Percentiles rank a stretch among this genome's conserved stretches.
phyloP scores from a whole-genome alignment of 2,888 invertebrate species.

The Eulithis testata region DNA sequence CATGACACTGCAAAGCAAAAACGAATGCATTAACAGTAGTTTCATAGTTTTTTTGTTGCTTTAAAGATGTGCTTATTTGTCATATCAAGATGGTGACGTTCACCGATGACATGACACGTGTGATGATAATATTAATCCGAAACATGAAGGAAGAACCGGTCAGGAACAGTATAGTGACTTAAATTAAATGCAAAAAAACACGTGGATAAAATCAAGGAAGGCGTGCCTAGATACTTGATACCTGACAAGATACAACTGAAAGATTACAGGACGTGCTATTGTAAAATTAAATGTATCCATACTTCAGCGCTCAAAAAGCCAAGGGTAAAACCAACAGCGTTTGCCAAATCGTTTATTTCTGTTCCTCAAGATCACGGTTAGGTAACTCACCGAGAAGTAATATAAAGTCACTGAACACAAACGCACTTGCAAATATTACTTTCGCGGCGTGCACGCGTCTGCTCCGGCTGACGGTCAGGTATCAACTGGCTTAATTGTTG shows the following conservation, averaged over 20 bases:
- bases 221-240: constrained; percentile 17
- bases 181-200: constrained; percentile 4
- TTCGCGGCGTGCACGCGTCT: constrained; percentile 58
- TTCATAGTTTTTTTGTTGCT: no score
- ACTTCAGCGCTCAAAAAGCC: constrained; percentile 47
- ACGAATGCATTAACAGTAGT: no score
- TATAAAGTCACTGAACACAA: constrained; percentile 67
- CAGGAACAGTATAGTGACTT: neutral
- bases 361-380: constrained; percentile 63
- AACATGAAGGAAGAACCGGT: neutral
- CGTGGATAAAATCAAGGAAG: constrained; percentile 18
- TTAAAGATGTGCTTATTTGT: no score
- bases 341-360: constrained; percentile 78
- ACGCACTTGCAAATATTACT: constrained; percentile 47
- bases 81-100: no score
- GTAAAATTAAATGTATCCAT: constrained; percentile 29
- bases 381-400: constrained; percentile 67
- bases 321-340: constrained; percentile 62
- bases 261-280: constrained; percentile 25
- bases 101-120: no score
- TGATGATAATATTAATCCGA: no score
- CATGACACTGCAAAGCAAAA: no score
- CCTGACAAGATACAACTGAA: constrained; percentile 18
- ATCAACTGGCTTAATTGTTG: constrained; percentile 69
- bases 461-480: constrained; percentile 52